phyloP scores from a whole-genome alignment of 2,113 vertebrate species.

The Gobio gobio region DNA sequence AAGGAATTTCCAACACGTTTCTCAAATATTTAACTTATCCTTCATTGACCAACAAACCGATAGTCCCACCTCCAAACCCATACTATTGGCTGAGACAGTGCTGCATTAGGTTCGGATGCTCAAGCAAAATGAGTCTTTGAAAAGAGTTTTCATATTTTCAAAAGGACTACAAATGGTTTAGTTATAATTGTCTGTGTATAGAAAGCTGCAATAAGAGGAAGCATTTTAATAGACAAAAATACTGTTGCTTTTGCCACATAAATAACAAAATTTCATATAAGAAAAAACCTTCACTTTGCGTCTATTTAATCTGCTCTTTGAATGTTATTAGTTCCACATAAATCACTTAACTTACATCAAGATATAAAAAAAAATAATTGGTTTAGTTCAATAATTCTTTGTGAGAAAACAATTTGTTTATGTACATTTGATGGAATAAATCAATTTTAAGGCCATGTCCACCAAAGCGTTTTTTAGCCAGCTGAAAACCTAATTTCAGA shows the following conservation, averaged over 20 bases:
- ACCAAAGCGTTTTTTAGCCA: no score
- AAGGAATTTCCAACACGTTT: conserved; percentile 61
- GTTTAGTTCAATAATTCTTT: background rate
- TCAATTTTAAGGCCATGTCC: background rate
- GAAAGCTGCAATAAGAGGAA: no score
- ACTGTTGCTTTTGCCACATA: no score
- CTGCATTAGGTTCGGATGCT: background rate
- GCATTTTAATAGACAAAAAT: no score
- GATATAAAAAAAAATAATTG: background rate
- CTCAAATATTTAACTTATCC: background rate
- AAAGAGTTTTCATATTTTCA: background rate
- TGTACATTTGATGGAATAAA: background rate
- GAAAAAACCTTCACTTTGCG: no score
- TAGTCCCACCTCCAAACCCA: background rate
- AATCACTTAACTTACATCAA: no score
- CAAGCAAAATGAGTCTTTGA: background rate
- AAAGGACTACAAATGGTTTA: background rate
- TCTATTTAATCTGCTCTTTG: no score
- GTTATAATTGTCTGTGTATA: no score
- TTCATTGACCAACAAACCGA: background rate
- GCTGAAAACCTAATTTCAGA: no score
- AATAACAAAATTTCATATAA: no score
- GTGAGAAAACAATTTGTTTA: background rate
- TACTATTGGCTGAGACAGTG: background rate
- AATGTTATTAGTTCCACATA: no score